These are phyloP conservation scores for Astyanax mexicanus DNA, from an alignment of 2,797 vertebrate species.

Conservation along the genomic window DNA sequence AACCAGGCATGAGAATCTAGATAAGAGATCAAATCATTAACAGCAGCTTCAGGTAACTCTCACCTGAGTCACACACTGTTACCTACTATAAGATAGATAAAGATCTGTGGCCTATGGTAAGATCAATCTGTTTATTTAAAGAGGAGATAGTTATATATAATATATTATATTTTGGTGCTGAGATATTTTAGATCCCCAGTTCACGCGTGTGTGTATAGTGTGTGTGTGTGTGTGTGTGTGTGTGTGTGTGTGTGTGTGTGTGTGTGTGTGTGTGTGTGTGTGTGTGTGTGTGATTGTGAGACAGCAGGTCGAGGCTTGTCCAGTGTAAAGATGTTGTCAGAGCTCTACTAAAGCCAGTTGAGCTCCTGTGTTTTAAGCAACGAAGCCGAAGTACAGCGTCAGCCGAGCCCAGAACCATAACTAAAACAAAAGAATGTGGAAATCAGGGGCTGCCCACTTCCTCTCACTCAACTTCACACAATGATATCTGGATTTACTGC, in stretches of 20 bases:
- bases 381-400: conserved; percentile 25
- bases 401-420: not conserved
- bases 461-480: not conserved
- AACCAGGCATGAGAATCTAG: not conserved
- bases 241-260: too few species aligned
- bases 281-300: not conserved
- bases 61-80: not conserved
- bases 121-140: conserved; percentile 7
- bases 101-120: not conserved
- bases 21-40: conserved; percentile 25
- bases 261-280: not conserved
- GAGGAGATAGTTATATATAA: too few species aligned
- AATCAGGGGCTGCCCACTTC: conserved; percentile 25
- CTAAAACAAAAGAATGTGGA: conserved; percentile 24
- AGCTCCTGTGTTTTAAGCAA: not conserved
- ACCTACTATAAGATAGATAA: conserved; percentile 29
- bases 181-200: too few species aligned
- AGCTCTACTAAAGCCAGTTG: conserved; percentile 14
- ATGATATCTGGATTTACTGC: not conserved
- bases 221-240: too few species aligned
- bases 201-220: too few species aligned
- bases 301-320: conserved; percentile 34
- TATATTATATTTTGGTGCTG: not conserved
- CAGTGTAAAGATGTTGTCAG: not conserved
- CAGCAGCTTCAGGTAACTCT: too few species aligned